Evolutionary conservation across 2,113 vertebrate genomes (phyloP).

Genomic region (Anser cygnoides): DNA sequence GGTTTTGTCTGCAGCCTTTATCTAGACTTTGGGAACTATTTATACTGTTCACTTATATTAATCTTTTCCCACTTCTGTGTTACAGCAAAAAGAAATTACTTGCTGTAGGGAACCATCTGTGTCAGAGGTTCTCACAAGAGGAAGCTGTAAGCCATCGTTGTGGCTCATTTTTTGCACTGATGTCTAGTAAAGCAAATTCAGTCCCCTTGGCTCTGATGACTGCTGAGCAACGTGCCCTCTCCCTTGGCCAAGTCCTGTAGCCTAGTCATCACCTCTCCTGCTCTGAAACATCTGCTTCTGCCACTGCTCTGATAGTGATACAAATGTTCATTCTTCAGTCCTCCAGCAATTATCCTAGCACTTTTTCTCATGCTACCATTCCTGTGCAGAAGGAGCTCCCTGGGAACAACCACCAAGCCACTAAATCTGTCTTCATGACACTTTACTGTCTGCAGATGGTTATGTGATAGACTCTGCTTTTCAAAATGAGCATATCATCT

Average conservation of each 20-base stretch:
- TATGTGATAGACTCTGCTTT: constrained; percentile 22
- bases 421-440: constrained; percentile 52
- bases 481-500: constrained; percentile 23
- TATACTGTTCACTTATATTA: not conserved
- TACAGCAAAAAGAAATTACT: not conserved
- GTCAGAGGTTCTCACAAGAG: not conserved
- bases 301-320: not conserved
- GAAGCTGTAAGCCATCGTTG: not conserved
- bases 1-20: not conserved
- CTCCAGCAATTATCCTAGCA: constrained; percentile 23
- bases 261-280: not conserved
- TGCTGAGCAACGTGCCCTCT: not conserved
- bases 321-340: constrained; percentile 43
- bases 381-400: constrained; percentile 36
- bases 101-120: not conserved
- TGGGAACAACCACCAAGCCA: constrained; percentile 21
- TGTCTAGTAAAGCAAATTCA: not conserved
- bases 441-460: constrained; percentile 58
- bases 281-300: constrained; percentile 13
- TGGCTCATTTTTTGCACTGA: not conserved
- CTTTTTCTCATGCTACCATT: constrained; percentile 44
- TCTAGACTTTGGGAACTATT: not conserved
- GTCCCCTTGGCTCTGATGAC: not conserved
- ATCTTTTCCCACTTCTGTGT: not conserved
- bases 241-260: not conserved